Evolutionary conservation across 2,888 invertebrate genomes (phyloP).

Genomic region (Eupithecia centaureata): DNA sequence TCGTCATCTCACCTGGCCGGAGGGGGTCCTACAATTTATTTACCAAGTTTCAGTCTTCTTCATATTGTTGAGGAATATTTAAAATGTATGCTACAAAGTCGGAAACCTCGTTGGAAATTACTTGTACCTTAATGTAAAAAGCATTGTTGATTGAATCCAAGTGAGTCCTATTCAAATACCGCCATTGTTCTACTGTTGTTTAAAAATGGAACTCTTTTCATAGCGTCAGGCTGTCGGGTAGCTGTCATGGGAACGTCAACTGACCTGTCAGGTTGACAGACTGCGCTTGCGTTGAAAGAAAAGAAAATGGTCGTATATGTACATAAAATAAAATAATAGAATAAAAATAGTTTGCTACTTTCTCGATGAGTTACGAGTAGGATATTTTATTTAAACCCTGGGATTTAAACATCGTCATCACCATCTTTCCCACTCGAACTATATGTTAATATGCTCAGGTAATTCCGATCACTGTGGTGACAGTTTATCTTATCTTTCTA

Average conservation of each 20-base stretch:
- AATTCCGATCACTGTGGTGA: too few species aligned
- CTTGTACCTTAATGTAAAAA: slow-evolving; percentile 51
- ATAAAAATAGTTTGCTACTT: not conserved
- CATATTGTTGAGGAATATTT: too few species aligned
- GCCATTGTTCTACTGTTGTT: slow-evolving; percentile 69
- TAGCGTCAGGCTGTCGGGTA: slow-evolving; percentile 43
- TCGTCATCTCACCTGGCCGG: too few species aligned
- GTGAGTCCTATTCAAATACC: slow-evolving; percentile 70
- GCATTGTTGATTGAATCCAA: slow-evolving; percentile 72
- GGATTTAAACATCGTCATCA: too few species aligned
- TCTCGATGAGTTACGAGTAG: not conserved
- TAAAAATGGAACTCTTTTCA: slow-evolving; percentile 69
- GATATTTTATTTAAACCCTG: too few species aligned
- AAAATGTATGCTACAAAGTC: not conserved
- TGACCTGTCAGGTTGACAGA: slow-evolving; percentile 57
- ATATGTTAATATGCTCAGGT: too few species aligned
- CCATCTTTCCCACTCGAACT: too few species aligned
- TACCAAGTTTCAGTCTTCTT: too few species aligned
- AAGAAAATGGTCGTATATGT: not conserved
- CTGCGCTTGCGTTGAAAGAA: slow-evolving; percentile 27
- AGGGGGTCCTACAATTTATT: too few species aligned
- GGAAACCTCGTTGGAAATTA: slow-evolving; percentile 17
- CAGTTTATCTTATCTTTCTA: too few species aligned
- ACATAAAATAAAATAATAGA: not conserved
- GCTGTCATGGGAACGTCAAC: slow-evolving; percentile 59